phyloP scores from a whole-genome alignment of 2,113 vertebrate genomes.

The Salvelinus fontinalis region DNA sequence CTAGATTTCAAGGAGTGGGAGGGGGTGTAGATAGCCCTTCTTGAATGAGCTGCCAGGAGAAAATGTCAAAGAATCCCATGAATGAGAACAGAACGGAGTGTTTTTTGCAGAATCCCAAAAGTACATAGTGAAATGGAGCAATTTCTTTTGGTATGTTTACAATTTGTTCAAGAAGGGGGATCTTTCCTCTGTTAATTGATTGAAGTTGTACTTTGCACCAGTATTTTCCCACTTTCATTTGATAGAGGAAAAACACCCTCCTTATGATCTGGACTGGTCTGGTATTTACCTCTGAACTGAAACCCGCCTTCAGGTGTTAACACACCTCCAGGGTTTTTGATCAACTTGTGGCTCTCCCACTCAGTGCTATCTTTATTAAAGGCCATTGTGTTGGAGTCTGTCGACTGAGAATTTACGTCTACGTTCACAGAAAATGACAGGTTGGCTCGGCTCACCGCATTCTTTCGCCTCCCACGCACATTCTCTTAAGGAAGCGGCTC shows the following conservation, averaged over 20 bases:
- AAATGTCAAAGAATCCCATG: neutral
- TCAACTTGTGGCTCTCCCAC: neutral
- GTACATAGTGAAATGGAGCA: too few species aligned
- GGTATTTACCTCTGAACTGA: too few species aligned
- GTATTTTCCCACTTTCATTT: too few species aligned
- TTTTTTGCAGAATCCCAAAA: neutral
- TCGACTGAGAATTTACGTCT: conserved; percentile 22
- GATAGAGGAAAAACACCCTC: too few species aligned
- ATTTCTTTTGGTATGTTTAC: too few species aligned
- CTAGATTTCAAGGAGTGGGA: too few species aligned
- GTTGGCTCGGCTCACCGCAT: conserved; percentile 30
- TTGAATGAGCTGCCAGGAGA: conserved; percentile 13
- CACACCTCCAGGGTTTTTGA: neutral
- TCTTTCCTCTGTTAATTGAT: too few species aligned
- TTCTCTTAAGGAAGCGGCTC: conserved; percentile 24
- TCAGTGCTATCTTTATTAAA: too few species aligned
- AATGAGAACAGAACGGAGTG: neutral
- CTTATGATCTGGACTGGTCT: too few species aligned
- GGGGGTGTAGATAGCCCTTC: conserved; percentile 54
- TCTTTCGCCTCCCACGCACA: conserved; percentile 48
- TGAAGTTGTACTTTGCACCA: too few species aligned
- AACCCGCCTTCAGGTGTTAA: too few species aligned
- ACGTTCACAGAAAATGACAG: conserved; percentile 17
- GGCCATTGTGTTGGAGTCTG: conserved; percentile 10
- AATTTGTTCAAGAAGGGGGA: too few species aligned